Percentiles rank a stretch among this genome's conserved stretches.
Evolutionary conservation across 2,888 invertebrate genomes (phyloP).

Genomic region (Trypoxylon attenuatum): DNA sequence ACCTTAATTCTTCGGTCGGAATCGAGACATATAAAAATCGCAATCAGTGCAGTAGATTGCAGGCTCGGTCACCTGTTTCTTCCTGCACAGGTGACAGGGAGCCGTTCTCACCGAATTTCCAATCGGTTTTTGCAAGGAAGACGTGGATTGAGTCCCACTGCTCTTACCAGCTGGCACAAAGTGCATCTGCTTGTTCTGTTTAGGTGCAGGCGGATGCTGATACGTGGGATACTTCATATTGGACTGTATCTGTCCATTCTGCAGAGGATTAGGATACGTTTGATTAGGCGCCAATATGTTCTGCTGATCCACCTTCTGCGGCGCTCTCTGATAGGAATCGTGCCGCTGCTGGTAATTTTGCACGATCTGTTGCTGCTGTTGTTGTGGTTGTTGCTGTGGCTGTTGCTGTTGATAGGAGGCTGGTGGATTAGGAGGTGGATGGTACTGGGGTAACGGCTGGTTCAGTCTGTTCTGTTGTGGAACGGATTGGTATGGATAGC

Average conservation of each 20-base stretch:
- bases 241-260: slow-evolving; percentile 67
- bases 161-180: slow-evolving; percentile 85
- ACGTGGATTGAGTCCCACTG: slow-evolving; percentile 81
- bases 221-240: slow-evolving; percentile 77
- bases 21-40: slow-evolving; percentile 93
- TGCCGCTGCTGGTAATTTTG: slow-evolving; percentile 56
- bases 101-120: slow-evolving; percentile 76
- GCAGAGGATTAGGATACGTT: slow-evolving; percentile 67
- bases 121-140: slow-evolving; percentile 42
- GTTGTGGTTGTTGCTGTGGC: slow-evolving; percentile 53
- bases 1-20: slow-evolving; percentile 80
- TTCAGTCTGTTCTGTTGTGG: slow-evolving; percentile 61
- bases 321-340: slow-evolving; percentile 66
- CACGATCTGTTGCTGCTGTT: slow-evolving; percentile 42
- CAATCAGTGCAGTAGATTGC: slow-evolving; percentile 92
- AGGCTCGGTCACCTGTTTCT: slow-evolving; percentile 86
- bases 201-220: slow-evolving; percentile 80
- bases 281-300: slow-evolving; percentile 65
- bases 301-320: slow-evolving; percentile 73
- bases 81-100: slow-evolving; percentile 91
- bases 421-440: slow-evolving; percentile 71
- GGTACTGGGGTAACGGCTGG: slow-evolving; percentile 72
- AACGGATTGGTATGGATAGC: slow-evolving; percentile 63
- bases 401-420: slow-evolving; percentile 64
- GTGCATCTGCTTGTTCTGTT: slow-evolving; percentile 79